These are phyloP conservation scores for Rotaria macrura DNA, from an alignment of 2,888 invertebrate species.

Conservation along the genomic window DNA sequence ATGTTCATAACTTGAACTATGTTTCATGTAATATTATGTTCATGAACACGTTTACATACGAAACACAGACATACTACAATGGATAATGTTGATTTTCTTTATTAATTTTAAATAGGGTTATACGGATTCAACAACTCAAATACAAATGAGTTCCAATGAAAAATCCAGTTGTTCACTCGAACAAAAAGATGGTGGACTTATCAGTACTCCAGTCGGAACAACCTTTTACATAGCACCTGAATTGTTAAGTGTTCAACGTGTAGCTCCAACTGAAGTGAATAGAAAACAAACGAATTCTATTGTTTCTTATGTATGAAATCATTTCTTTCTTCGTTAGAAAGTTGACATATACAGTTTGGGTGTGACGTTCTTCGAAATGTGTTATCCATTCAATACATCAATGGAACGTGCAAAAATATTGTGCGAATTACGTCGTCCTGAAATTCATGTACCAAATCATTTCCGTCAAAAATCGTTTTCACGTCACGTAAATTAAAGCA, in stretches of 20 bases:
- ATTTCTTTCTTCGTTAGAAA: constrained; percentile 51
- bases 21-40: too few species aligned
- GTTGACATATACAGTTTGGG: constrained; percentile 73
- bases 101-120: neutral
- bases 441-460: constrained; percentile 50
- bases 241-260: constrained; percentile 52
- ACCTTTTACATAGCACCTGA: constrained; percentile 90
- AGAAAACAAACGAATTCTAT: neutral
- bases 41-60: too few species aligned
- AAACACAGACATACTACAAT: too few species aligned
- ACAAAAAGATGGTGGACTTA: constrained; percentile 22
- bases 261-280: constrained; percentile 56
- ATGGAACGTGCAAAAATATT: constrained; percentile 79
- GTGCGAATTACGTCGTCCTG: constrained; percentile 60
- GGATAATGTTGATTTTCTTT: too few species aligned
- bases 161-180: neutral
- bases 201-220: constrained; percentile 77
- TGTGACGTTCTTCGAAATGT: constrained; percentile 80
- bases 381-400: constrained; percentile 69
- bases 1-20: too few species aligned
- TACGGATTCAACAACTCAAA: neutral
- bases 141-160: neutral
- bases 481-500: constrained; percentile 13
- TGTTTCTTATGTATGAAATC: neutral
- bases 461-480: constrained; percentile 20